phyloP scores from a whole-genome alignment of 2,888 invertebrate genomes.

The Tachystola acroxantha region DNA sequence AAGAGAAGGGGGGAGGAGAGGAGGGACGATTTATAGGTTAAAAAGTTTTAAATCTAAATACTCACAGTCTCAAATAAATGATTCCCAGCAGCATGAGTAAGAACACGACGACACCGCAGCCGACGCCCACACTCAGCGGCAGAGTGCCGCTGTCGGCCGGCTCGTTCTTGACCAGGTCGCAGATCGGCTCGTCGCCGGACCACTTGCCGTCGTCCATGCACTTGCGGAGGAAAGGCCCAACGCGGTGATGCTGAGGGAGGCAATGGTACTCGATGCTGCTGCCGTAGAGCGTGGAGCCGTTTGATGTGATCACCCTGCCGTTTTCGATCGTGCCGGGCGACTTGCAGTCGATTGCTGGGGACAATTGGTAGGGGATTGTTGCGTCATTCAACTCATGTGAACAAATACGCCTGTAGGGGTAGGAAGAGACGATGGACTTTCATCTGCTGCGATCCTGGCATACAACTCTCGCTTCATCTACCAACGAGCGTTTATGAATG shows the following conservation, averaged over 20 bases:
- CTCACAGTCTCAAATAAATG: constrained; percentile 90
- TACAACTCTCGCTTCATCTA: too few relatives aligned
- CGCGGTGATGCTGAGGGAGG: constrained; percentile 88
- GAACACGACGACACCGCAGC: constrained; percentile 89
- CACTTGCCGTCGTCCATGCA: constrained; percentile 91
- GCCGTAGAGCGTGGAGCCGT: constrained; percentile 89
- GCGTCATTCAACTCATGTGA: too few relatives aligned
- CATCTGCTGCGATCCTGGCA: too few relatives aligned
- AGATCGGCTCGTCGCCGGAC: constrained; percentile 92
- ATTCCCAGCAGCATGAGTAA: constrained; percentile 87
- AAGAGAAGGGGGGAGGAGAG: too few relatives aligned
- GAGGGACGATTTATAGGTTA: too few relatives aligned
- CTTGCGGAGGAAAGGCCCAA: constrained; percentile 89
- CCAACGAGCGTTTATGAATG: too few relatives aligned
- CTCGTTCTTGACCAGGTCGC: constrained; percentile 84
- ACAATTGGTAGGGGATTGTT: too few relatives aligned
- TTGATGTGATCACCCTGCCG: constrained; percentile 91
- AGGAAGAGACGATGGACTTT: too few relatives aligned
- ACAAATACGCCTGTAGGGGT: too few relatives aligned
- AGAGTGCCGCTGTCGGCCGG: constrained; percentile 84
- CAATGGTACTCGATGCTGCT: constrained; percentile 94
- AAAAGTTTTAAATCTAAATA: constrained; percentile 28
- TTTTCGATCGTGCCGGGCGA: constrained; percentile 89
- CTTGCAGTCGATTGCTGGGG: constrained; percentile 89
- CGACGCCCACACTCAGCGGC: constrained; percentile 90